Conservation (phyloP, 2,113 vertebrate genomes). For the Alouatta palliata region DNA sequence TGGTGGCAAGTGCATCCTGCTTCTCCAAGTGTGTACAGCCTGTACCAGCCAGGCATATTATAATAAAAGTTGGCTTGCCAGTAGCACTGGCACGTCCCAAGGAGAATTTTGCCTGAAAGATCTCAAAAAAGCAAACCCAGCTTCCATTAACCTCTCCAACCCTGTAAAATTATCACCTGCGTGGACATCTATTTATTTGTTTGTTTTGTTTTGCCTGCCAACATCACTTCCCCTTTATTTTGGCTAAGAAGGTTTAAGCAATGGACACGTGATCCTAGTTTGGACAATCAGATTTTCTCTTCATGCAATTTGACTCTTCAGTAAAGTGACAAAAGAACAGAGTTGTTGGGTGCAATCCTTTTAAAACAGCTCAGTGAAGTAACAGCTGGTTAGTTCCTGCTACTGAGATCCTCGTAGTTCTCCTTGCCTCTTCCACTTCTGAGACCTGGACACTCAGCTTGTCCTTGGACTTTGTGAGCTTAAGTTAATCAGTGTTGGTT, state of each 20-base stretch:
- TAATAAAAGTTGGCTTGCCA: conserved; percentile 61
- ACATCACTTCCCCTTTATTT: conserved; percentile 56
- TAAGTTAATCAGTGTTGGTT: background rate
- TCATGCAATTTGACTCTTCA: background rate
- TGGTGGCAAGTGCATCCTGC: background rate
- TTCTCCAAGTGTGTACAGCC: background rate
- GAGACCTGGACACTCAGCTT: background rate
- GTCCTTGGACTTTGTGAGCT: background rate
- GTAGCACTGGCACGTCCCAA: background rate
- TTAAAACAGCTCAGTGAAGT: background rate
- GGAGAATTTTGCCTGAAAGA: conserved; percentile 58
- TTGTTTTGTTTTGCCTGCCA: conserved; percentile 68
- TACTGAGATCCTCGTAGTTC: background rate
- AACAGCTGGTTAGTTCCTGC: background rate
- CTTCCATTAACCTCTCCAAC: conserved; percentile 60
- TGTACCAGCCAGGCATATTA: conserved; percentile 29
- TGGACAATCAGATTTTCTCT: conserved; percentile 34
- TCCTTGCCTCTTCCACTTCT: background rate
- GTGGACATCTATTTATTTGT: conserved; percentile 66
- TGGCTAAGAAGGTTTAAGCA: conserved; percentile 57
- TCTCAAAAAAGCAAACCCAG: conserved; percentile 53
- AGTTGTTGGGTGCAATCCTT: background rate
- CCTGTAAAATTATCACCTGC: conserved; percentile 71
- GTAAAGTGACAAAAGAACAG: background rate
- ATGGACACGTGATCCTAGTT: background rate